phyloP scores from a whole-genome alignment of 1,140 invertebrate species.

The Panagrolaimus sp. region DNA sequence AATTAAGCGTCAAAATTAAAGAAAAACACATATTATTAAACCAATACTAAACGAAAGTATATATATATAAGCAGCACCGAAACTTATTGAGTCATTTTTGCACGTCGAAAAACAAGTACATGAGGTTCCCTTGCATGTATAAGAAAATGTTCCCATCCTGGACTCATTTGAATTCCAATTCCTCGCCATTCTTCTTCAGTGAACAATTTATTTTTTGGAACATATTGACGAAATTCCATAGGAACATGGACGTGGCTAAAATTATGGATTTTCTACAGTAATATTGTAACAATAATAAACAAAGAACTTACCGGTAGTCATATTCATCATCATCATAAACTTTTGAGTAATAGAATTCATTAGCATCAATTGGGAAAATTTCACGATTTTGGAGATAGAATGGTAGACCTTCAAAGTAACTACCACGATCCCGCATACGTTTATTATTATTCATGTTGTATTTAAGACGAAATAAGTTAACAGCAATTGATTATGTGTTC shows the following conservation, averaged over 20 bases:
- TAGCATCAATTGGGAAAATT: too few species aligned
- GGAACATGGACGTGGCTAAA: constrained; percentile 77
- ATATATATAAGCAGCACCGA: too few species aligned
- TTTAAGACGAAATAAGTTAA: too few species aligned
- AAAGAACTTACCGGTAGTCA: constrained; percentile 10
- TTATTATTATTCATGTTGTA: too few species aligned
- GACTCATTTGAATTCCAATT: constrained; percentile 85
- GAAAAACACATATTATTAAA: too few species aligned
- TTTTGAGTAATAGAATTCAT: neutral
- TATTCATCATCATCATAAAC: neutral
- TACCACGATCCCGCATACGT: too few species aligned
- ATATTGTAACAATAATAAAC: neutral
- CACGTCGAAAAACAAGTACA: constrained; percentile 12
- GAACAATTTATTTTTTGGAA: constrained; percentile 84
- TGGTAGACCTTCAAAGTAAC: too few species aligned
- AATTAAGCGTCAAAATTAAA: too few species aligned
- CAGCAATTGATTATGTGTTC: too few species aligned
- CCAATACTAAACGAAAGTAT: too few species aligned
- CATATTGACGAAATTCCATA: constrained; percentile 72
- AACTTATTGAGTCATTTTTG: too few species aligned
- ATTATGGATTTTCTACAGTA: neutral
- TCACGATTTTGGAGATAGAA: too few species aligned
- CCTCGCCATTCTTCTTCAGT: constrained; percentile 87
- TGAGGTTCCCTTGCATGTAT: constrained; percentile 71
- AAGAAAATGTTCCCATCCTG: constrained; percentile 92